phyloP scores from a whole-genome alignment of 2,888 invertebrate species.

The Plutella xylostella region DNA sequence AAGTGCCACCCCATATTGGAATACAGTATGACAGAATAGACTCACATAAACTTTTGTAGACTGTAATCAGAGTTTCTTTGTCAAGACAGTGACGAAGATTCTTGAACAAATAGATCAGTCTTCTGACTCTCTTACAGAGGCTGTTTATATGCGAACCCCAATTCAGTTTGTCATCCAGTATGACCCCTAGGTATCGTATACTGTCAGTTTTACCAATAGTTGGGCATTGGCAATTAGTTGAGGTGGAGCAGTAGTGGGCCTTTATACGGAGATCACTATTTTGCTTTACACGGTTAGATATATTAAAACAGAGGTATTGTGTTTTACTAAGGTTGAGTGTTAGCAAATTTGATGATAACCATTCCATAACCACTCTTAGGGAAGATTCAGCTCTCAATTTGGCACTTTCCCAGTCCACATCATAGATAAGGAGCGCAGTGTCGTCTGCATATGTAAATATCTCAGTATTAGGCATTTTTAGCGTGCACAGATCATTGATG shows the following conservation, averaged over 20 bases:
- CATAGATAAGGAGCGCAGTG: not conserved
- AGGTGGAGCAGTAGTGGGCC: too few relatives aligned
- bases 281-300: too few relatives aligned
- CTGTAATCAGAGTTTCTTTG: not conserved
- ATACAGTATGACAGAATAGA: constrained; percentile 12
- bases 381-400: too few relatives aligned
- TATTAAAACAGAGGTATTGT: too few relatives aligned
- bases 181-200: not conserved
- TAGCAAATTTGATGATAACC: too few relatives aligned
- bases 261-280: too few relatives aligned
- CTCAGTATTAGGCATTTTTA: not conserved
- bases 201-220: not conserved
- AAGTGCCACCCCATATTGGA: constrained; percentile 8
- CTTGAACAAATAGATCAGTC: not conserved
- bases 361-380: not conserved
- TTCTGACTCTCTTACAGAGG: not conserved
- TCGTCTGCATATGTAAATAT: constrained; percentile 2
- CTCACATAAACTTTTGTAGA: constrained; percentile 7
- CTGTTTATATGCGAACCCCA: not conserved
- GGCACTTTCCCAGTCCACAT: too few relatives aligned
- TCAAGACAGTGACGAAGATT: not conserved
- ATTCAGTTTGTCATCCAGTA: not conserved
- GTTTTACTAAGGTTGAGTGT: too few relatives aligned
- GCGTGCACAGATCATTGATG: not conserved
- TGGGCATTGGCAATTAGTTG: not conserved